Percentiles rank a stretch among this genome's conserved stretches.
phyloP scores from a whole-genome alignment of 2,113 vertebrate genomes.

The Nestor notabilis region DNA sequence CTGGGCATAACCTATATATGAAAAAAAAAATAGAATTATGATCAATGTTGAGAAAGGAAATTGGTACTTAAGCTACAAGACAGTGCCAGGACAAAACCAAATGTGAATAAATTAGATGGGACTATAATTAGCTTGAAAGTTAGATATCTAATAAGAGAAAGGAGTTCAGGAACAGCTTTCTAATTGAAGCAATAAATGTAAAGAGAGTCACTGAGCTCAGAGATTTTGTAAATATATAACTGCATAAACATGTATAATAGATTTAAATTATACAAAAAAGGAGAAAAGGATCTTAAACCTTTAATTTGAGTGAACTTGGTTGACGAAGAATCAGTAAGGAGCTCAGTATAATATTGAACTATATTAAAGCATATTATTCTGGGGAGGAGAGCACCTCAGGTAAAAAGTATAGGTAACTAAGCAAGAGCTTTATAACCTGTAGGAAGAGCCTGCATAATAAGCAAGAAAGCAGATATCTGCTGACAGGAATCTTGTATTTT shows the following conservation, averaged over 20 bases:
- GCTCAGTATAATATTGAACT: not conserved
- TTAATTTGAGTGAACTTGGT: not conserved
- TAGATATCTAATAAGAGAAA: not conserved
- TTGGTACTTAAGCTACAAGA: not conserved
- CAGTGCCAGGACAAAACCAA: not conserved
- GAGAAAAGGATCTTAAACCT: not conserved
- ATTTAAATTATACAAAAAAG: not conserved
- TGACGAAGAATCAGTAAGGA: not conserved
- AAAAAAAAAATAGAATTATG: not conserved
- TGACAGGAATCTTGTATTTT: constrained; percentile 39
- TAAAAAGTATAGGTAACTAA: not conserved
- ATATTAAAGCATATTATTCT: not conserved
- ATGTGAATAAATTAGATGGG: not conserved
- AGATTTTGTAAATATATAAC: not conserved
- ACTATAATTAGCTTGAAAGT: not conserved
- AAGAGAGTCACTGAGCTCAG: not conserved
- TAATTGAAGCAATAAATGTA: not conserved
- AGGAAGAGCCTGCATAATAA: constrained; percentile 1
- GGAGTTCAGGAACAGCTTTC: not conserved
- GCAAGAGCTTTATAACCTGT: not conserved
- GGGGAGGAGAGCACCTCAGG: not conserved
- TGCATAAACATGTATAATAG: not conserved
- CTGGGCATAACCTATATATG: not conserved
- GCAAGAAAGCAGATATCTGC: constrained; percentile 24
- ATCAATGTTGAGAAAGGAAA: not conserved